Evolutionary conservation across 2,113 vertebrate species (phyloP), one percentile per base, ranked within the genome.

Genomic region (Cisticola juncidis): DNA sequence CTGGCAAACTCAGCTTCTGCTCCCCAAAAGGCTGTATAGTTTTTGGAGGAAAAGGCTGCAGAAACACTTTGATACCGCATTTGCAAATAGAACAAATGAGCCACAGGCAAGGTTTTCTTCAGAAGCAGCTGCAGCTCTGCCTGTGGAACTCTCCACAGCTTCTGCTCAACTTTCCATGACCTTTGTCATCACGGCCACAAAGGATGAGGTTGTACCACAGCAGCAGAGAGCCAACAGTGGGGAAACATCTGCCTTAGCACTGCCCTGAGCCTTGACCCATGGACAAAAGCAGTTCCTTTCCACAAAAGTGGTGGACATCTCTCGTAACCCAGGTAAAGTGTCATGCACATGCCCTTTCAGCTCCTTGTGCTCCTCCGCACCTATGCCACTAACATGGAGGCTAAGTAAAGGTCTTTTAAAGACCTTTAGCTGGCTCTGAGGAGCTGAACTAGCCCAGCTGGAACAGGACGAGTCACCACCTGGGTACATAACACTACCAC

Each of bases 121-220:
- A 44, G 7, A 40, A 51, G 40, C 1, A 4, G 23, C 64, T 58
- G 25, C 33, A 85, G 60, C 35, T 81, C 50, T n/a, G 44, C 35
- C 60, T n/a, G 17, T 19, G 26, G 36, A 65, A 29, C 25, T 35
- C 76, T 50, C 40, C 0, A 0, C n/a, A 76, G 57, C 29, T 71
- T 72, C 53, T 77, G 72, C 31, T 71, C 73, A 40, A 6, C 25
- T 84, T 86, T 33, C 35, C 25, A 23, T 18, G n/a, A 51, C 1
- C 1, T 44, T 56, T 38, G 17, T 29, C 38, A 21, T 36, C 7
- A 1, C 31, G 10, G 19, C 23, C 0, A 0, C 25, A 9, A 8
- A 22, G 81, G 29, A 79, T 7, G 2, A 12, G 26, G 36, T 5
- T 44, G 29, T 56, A n/a, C 57, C 31, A 74, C 33, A 70, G 61